These are phyloP conservation scores for Gymnocheta viridis DNA, from an alignment of 2,888 invertebrate species.

Conservation along the genomic window DNA sequence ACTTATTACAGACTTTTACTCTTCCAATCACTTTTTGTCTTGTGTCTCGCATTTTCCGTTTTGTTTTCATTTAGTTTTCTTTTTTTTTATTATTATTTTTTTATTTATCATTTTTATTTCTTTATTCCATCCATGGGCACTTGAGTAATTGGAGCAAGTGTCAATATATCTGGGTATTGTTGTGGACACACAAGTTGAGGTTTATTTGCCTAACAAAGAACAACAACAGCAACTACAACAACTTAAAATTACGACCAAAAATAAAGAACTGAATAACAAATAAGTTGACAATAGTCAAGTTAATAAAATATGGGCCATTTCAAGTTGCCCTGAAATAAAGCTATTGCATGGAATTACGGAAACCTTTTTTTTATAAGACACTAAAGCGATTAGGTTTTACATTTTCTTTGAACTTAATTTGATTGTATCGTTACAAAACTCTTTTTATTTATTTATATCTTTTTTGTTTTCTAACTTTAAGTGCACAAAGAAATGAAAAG, in stretches of 20 bases:
- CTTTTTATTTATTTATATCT: not conserved
- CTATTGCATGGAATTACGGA: conserved; percentile 55
- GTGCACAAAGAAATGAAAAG: not conserved
- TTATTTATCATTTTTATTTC: conserved; percentile 47
- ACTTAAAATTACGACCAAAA: conserved; percentile 20
- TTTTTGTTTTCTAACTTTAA: not conserved
- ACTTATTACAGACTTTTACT: conserved; percentile 20
- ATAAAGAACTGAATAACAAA: conserved; percentile 47
- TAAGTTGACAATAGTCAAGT: conserved; percentile 64
- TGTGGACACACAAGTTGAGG: conserved; percentile 66
- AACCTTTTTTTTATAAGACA: conserved; percentile 58
- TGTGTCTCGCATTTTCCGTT: conserved; percentile 21
- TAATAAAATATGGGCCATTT: conserved; percentile 67
- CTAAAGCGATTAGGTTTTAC: conserved; percentile 57
- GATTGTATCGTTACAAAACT: conserved; percentile 24
- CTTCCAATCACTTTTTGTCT: conserved; percentile 11
- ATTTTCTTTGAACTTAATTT: conserved; percentile 42
- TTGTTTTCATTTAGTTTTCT: conserved; percentile 13
- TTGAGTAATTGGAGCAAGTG: conserved; percentile 68
- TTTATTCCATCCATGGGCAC: conserved; percentile 55
- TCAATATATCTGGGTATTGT: conserved; percentile 60
- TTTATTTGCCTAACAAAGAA: conserved; percentile 37
- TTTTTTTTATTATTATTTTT: not conserved
- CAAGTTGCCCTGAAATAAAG: conserved; percentile 35
- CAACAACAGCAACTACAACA: not conserved